Evolutionary conservation across 2,113 vertebrate genomes (phyloP), one percentile per base, ranked within the genome.

Genomic region (Dasyornis broadbenti): DNA sequence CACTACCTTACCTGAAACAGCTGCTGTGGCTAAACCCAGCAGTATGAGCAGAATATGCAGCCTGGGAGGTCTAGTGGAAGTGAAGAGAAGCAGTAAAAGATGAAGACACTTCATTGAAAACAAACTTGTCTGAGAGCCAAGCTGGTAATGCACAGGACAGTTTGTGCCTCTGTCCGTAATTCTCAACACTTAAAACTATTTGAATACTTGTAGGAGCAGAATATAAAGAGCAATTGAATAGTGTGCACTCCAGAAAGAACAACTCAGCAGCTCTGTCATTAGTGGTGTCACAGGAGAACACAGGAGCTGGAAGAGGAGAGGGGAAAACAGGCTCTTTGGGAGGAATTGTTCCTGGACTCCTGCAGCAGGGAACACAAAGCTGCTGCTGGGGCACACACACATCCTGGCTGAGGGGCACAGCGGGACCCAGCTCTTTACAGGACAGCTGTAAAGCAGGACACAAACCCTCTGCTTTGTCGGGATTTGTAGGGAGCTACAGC

Each of bases 401-500:
- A 5, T 14, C 35, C 40, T 54, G 68, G 15, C 28, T 37, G 24
- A 73, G 14, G 5, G 19, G 35, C 40, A 56, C 54, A 54, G 75
- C 54, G 75, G 47, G 26, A 61, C 27, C 45, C 60, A n/a, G 40
- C 30, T 60, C 66, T 15, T 45, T 42, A 42, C 42, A 42, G 42
- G 37, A 2, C 10, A 61, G 31, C 53, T 28, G 9, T 2, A 21
- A 10, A 61, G 61, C 89, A 56, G 40, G 22, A 26, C 26, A n/a
- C 2, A 3, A 70, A 28, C 40, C 33, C 30, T 8, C 15, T 33
- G 57, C 44, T 22, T 17, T 2, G 13, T 14, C 1, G 4, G 49
- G 2, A 11, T 50, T 3, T 16, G 54, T 2, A 12, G 10, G 16
- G 23, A 75, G 69, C 39, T 1, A 13, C 23, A 21, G 33, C 0